A percentile compares a stretch with the other conserved stretches of the same genome.
phyloP scores from a whole-genome alignment of 1,140 invertebrate genomes.

The Bombus terrestris region DNA sequence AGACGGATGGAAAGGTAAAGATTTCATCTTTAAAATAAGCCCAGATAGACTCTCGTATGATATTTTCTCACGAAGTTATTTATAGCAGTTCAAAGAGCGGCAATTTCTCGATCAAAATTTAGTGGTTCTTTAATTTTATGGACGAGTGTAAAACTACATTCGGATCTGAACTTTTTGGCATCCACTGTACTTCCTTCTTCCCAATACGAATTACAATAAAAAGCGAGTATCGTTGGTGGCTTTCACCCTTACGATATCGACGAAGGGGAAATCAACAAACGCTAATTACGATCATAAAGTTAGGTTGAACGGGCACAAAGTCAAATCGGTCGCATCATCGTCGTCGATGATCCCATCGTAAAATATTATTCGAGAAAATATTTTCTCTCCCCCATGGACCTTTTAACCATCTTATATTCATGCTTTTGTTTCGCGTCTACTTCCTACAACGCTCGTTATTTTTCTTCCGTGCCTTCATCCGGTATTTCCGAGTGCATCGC shows the following conservation, averaged over 20 bases:
- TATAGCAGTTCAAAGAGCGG: background rate
- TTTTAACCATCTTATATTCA: constrained; percentile 48
- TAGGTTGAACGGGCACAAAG: background rate
- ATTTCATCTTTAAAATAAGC: background rate
- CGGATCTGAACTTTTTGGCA: background rate
- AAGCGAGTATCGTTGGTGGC: background rate
- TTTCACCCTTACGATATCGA: background rate
- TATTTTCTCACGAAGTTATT: background rate
- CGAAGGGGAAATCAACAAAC: background rate
- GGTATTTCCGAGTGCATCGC: constrained; percentile 34
- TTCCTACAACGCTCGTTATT: constrained; percentile 33
- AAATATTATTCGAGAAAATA: constrained; percentile 32
- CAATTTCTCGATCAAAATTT: background rate
- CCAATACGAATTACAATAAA: background rate
- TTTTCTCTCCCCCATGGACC: constrained; percentile 1
- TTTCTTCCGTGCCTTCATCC: constrained; percentile 5
- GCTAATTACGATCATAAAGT: constrained; percentile 11
- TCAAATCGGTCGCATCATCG: background rate
- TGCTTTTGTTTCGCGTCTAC: constrained; percentile 36
- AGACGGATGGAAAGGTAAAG: no score
- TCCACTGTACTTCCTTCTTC: background rate
- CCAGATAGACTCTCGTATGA: background rate
- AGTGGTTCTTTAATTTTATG: background rate
- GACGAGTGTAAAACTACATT: background rate
- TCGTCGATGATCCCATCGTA: background rate